Conservation (phyloP, 2,888 invertebrate genomes). For the Cephus pulcher region DNA sequence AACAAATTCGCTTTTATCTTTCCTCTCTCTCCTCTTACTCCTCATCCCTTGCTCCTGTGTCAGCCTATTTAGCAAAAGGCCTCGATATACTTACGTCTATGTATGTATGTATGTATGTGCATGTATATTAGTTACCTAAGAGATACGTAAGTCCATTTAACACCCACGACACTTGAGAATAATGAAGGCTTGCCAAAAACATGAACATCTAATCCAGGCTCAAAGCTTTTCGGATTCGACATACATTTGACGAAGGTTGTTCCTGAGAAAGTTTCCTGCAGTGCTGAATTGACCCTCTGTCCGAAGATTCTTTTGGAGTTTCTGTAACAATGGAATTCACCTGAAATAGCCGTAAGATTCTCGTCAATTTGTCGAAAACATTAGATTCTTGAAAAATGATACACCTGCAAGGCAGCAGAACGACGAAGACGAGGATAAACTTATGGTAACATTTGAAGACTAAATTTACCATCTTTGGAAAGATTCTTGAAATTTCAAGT, state of each 20-base stretch:
- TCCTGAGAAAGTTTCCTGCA: not conserved
- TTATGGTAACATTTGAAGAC: not conserved
- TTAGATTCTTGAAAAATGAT: not conserved
- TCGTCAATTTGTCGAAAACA: not conserved
- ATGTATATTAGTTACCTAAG: not conserved
- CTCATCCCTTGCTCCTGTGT: not conserved
- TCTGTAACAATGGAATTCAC: not conserved
- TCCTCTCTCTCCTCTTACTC: not conserved
- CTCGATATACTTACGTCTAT: not conserved
- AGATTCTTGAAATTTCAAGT: not conserved
- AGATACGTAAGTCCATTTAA: not conserved
- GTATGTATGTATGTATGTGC: not conserved
- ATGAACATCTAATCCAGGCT: not conserved
- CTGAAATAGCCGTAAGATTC: not conserved
- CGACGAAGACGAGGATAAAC: not conserved
- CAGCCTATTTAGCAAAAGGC: not conserved
- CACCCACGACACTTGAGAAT: not conserved
- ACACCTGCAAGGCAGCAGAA: not conserved
- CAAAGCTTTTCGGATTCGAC: not conserved
- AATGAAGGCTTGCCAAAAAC: not conserved
- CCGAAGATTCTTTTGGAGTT: not conserved
- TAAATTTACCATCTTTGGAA: not conserved
- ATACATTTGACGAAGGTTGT: not conserved
- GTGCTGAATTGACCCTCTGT: not conserved
- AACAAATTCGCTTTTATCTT: not conserved